Base-by-base conservation (phyloP, 64 coral and sea anemone species). In the Actinia tenebrosa region DNA sequence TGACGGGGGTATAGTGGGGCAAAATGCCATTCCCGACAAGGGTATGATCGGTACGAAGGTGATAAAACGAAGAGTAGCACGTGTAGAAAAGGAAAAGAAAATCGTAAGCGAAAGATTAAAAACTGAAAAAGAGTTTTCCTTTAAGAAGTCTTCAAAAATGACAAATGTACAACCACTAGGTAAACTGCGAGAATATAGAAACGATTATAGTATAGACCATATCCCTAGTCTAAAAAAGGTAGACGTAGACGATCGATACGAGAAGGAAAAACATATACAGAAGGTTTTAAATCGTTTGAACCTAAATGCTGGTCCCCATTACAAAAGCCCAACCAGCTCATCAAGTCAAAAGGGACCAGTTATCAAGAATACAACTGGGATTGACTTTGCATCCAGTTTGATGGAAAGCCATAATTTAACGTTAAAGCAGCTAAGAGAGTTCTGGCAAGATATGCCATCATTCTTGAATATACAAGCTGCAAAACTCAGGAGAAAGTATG, bases 401-500 rank as follows among this genome's bases (percentile, higher is more conserved):
- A 52, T 81, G 43, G 79, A 81, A 81, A 53, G 79, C 18, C 79
- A 81, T n/a, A 81, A 81, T 42, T 37, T 81, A 23, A 81, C 79
- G 43, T n/a, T 81, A 45, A 81, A 81, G 45, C 79, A 81, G 22
- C 15, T 81, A 10, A 45, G 79, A 52, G 79, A 81, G 10, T 81
- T 81, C 45, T 81, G 79, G 79, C 16, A 81, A 20, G 79, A 81
- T 3, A 81, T 81, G 79, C 79, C 79, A 45, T 81, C 79, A 81
- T 81, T 81, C 22, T 81, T 81, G 44, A 81, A 53, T 16, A 50
- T 81, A 50, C 45, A 81, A 7, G 45, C 79, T n/a, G 79, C 79
- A 19, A 81, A 81, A 50, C 79, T 81, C n/a, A 81, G 27, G 44
- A 50, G 79, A 47, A 81, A 81, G 22, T 81, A 81, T 45, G 79